Evolutionary conservation across 2,113 vertebrate species (phyloP).

Genomic region (Neolamprologus brichardi): DNA sequence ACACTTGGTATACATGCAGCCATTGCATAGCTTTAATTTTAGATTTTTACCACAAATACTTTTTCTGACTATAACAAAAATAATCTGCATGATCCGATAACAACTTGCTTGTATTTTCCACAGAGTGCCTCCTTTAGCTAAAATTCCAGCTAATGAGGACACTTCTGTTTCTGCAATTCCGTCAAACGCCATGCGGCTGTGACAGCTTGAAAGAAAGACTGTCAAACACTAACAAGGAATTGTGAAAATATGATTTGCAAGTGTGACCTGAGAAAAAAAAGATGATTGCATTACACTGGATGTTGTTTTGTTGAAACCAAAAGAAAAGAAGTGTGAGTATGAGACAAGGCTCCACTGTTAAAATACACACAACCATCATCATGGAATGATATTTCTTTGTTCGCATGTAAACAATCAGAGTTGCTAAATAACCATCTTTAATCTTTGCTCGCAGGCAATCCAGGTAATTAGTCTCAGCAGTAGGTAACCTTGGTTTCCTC

Average conservation of each 20-base stretch:
- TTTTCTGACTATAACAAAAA: neutral
- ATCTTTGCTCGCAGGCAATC: constrained; percentile 45
- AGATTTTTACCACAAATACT: neutral
- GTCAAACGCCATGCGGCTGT: neutral
- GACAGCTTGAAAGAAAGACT: neutral
- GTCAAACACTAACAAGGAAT: neutral
- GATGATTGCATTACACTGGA: neutral
- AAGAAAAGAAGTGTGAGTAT: neutral
- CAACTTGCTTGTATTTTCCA: neutral
- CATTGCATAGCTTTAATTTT: neutral
- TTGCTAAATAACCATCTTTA: constrained; percentile 47
- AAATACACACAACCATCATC: neutral
- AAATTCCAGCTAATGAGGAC: neutral
- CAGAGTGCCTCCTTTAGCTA: neutral
- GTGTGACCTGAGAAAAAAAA: neutral
- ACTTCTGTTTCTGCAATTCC: neutral
- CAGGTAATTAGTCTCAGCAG: constrained; percentile 43
- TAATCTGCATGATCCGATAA: neutral
- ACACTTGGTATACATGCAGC: neutral
- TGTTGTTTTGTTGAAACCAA: neutral
- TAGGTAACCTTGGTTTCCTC: constrained; percentile 57
- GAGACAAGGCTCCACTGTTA: neutral
- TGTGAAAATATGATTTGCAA: neutral
- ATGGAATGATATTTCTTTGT: constrained; percentile 8
- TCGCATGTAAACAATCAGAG: constrained; percentile 26